phyloP scores from a whole-genome alignment of 2,113 vertebrate species.

The Sorex araneus region DNA sequence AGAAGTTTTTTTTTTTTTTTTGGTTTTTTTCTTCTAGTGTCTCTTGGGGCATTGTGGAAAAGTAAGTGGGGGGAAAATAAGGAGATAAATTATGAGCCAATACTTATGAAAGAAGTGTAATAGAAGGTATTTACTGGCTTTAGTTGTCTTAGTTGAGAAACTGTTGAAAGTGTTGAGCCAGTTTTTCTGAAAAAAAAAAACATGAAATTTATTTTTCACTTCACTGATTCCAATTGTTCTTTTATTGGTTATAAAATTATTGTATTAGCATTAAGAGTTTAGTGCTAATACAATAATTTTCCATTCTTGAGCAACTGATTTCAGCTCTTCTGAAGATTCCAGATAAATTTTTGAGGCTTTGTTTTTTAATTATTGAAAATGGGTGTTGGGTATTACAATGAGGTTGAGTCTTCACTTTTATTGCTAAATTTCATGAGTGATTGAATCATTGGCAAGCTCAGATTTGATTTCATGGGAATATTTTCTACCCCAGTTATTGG shows the following conservation, averaged over 20 bases:
- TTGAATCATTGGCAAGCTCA: constrained; percentile 1
- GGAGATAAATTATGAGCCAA: constrained; percentile 27
- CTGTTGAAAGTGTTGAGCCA: not conserved
- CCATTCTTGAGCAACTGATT: constrained; percentile 50
- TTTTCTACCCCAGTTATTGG: not conserved
- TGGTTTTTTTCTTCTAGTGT: not conserved
- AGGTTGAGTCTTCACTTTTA: not conserved
- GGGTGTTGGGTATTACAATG: not conserved
- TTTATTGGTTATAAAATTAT: constrained; percentile 19
- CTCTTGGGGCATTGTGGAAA: not conserved
- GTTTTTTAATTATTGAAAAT: constrained; percentile 21
- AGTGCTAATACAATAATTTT: not conserved
- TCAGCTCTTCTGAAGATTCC: constrained; percentile 34
- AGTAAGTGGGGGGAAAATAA: not conserved
- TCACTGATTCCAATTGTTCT: not conserved
- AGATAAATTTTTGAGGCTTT: constrained; percentile 25
- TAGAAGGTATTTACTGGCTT: constrained; percentile 33
- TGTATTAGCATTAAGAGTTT: not conserved
- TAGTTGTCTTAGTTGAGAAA: constrained; percentile 39
- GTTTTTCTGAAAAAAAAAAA: constrained; percentile 33
- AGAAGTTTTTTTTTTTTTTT: constrained; percentile 12
- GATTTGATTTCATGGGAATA: constrained; percentile 3
- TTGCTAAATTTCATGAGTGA: constrained; percentile 58
- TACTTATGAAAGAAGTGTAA: constrained; percentile 6
- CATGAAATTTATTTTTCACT: constrained; percentile 57